phyloP scores from a whole-genome alignment of 2,797 vertebrate species.

The Scyliorhinus canicula region DNA sequence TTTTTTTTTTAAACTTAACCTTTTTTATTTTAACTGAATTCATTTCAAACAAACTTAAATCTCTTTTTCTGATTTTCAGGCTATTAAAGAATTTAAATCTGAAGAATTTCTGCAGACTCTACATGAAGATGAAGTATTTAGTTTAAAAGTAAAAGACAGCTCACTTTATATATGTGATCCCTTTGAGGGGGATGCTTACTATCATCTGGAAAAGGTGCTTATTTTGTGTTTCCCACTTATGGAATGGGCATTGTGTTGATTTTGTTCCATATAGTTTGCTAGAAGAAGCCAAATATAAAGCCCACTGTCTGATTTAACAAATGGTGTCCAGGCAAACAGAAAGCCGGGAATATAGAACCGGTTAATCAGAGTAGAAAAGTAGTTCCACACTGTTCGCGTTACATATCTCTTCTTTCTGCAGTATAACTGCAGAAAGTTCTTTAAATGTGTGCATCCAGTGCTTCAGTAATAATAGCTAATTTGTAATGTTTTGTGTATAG shows the following conservation, averaged over 20 bases:
- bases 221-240: background rate
- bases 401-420: no score
- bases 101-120: slow-evolving; percentile 78
- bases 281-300: background rate
- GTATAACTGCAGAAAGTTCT: no score
- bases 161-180: slow-evolving; percentile 86
- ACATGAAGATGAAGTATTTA: slow-evolving; percentile 66
- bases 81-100: slow-evolving; percentile 85
- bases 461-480: no score
- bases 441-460: no score
- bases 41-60: slow-evolving; percentile 9
- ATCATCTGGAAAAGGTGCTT: slow-evolving; percentile 78
- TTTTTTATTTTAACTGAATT: slow-evolving; percentile 33
- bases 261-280: background rate
- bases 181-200: slow-evolving; percentile 73
- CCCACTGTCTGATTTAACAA: background rate
- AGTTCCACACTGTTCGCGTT: no score
- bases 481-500: no score
- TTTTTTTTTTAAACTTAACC: background rate
- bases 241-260: background rate
- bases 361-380: background rate
- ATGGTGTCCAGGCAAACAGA: background rate
- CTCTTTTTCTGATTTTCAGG: slow-evolving; percentile 56
- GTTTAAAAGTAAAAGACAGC: slow-evolving; percentile 76
- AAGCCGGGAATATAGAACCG: background rate